A percentile compares a stretch with the other conserved stretches of the same genome.
Evolutionary conservation across 2,113 vertebrate species (phyloP).

Genomic region (Phaethornis superciliosus): DNA sequence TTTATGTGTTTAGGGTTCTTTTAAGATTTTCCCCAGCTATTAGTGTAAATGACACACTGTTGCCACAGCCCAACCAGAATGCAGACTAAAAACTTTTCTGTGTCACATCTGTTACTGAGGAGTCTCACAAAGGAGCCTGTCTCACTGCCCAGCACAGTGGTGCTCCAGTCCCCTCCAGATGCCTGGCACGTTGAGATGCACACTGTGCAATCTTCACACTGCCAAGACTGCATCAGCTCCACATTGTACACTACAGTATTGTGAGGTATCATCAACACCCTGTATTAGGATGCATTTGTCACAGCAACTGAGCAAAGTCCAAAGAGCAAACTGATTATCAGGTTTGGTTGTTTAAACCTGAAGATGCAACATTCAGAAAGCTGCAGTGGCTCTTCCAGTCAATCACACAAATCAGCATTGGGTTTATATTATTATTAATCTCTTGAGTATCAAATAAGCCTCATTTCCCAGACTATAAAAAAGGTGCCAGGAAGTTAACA

Average conservation of each 20-base stretch:
- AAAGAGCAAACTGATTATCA: background rate
- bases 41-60: background rate
- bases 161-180: background rate
- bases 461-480: background rate
- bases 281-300: background rate
- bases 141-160: background rate
- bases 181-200: background rate
- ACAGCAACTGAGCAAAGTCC: background rate
- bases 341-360: background rate
- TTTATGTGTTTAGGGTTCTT: background rate
- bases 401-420: background rate
- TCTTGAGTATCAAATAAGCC: background rate
- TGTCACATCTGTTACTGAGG: background rate
- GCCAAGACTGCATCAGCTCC: background rate
- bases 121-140: background rate
- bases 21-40: background rate
- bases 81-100: background rate
- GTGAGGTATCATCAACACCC: background rate
- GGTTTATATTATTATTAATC: background rate
- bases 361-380: background rate
- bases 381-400: background rate
- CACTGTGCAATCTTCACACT: background rate
- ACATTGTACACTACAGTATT: fast-evolving
- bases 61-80: background rate
- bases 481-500: background rate